Base-by-base conservation (phyloP, 2,888 invertebrate genomes). In the Cepaea hortensis region DNA sequence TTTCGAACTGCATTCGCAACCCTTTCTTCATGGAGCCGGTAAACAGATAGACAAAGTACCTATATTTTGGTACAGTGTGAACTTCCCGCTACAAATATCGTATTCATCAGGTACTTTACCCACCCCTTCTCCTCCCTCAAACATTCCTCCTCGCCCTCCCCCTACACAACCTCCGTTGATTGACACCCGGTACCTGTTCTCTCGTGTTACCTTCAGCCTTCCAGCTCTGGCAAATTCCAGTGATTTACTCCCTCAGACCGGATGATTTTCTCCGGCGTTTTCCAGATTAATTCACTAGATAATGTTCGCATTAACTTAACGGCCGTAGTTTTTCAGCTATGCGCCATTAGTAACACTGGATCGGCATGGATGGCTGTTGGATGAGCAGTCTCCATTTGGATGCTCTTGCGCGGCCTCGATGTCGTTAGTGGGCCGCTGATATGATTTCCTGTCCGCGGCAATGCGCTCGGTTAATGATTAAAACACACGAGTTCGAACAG, bases 291-390 rank as follows among this genome's bases (percentile, higher is more conserved):
- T 46, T 75, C 46, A 46, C 15, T 35, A 75, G 46, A 75, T 75
- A 75, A 55, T 75, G 75, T 35, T 75, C 75, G 15, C 75, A 15
- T 75, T 75, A 75, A 75, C 9, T 75, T 75, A 35, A 75, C 35
- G 75, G 46, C 75, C n/a, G 75, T 75, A 75, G 75, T 75, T 55
- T 75, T 75, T 3, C 35, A 75, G 75, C 15, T 46, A 75, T 75
- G 75, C 75, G 35, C 46, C 75, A 75, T 75, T 75, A 75, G 55
- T 4, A 9, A 75, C 35, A 75, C 15, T 15, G 35, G 75, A 35
- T 35, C 55, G 55, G 55, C 11, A 55, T 6, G 55, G 55, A 55
- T 9, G 55, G 11, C 55, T 55, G 55, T 55, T 55, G 35, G 75
- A 75, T 75, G 75, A n/a, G 35, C 75, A 75, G 46, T 46, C 35